Conservation (phyloP, 2,797 vertebrate genomes). For the Paedocypris micromegethes region DNA sequence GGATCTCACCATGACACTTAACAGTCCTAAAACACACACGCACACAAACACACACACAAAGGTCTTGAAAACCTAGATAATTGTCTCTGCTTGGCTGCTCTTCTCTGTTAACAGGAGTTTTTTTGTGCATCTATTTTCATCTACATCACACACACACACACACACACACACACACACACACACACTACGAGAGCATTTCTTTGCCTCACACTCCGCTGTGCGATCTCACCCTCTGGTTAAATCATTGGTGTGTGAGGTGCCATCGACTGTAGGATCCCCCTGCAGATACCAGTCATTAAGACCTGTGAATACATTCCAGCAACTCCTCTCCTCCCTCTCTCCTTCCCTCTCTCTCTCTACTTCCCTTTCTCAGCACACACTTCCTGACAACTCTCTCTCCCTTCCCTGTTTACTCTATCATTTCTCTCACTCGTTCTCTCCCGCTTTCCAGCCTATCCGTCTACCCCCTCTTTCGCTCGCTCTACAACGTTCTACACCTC, state of each 20-base stretch:
- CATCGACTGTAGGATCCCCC: constrained; percentile 10
- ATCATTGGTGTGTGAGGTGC: constrained; percentile 29
- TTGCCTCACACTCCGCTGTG: constrained; percentile 6
- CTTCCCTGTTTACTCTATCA: too few relatives aligned
- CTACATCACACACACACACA: constrained; percentile 8
- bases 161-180: constrained; percentile 9
- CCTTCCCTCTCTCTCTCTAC: constrained; percentile 1
- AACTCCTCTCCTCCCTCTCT: not conserved
- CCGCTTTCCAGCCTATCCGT: too few relatives aligned
- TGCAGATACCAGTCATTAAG: constrained; percentile 18
- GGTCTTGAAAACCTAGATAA: constrained; percentile 29
- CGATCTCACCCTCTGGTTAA: constrained; percentile 12
- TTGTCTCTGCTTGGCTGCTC: constrained; percentile 29
- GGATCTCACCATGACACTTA: constrained; percentile 16
- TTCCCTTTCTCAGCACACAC: too few relatives aligned
- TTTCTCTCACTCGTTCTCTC: too few relatives aligned
- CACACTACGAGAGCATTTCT: not conserved
- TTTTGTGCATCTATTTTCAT: constrained; percentile 7
- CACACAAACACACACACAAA: not conserved
- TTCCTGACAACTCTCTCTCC: too few relatives aligned
- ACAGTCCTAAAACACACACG: constrained; percentile 14
- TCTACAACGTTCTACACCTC: too few relatives aligned
- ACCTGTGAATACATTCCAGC: constrained; percentile 26
- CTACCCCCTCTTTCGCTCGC: too few relatives aligned
- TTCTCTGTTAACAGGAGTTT: constrained; percentile 18